Evolutionary conservation across 2,797 vertebrate species (phyloP).

Genomic region (Poeciliopsis turneri): DNA sequence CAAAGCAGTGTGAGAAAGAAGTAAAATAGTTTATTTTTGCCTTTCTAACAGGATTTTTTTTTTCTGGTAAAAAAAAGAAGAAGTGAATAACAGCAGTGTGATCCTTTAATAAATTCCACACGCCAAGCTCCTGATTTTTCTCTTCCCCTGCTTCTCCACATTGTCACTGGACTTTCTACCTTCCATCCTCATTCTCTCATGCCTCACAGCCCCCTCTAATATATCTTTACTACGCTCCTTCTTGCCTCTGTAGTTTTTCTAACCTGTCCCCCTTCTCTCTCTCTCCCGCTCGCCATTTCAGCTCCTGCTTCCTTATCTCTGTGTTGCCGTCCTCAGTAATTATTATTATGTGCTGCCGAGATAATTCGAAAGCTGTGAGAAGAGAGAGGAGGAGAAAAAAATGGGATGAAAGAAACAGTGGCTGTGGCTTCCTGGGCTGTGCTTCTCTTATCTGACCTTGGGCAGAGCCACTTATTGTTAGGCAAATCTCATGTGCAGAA

Average conservation of each 20-base stretch:
- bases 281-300: constrained; percentile 71
- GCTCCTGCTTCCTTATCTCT: constrained; percentile 84
- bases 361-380: constrained; percentile 86
- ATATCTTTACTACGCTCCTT: constrained; percentile 54
- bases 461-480: constrained; percentile 88
- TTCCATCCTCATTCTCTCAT: constrained; percentile 44
- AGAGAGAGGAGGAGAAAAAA: constrained; percentile 69
- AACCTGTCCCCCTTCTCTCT: constrained; percentile 55
- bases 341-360: constrained; percentile 88
- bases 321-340: constrained; percentile 85
- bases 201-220: constrained; percentile 54
- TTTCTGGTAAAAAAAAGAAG: neutral
- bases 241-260: constrained; percentile 61
- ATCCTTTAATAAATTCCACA: constrained; percentile 26
- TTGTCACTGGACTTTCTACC: constrained; percentile 45
- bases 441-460: constrained; percentile 88
- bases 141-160: constrained; percentile 18
- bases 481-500: constrained; percentile 85
- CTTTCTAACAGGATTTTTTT: neutral
- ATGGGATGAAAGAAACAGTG: constrained; percentile 80
- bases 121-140: constrained; percentile 13
- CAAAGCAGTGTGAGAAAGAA: neutral
- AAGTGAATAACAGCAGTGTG: constrained; percentile 6
- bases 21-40: constrained; percentile 7
- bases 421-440: constrained; percentile 84